Percentiles rank a stretch among this genome's conserved stretches.
Conservation (phyloP, 2,888 invertebrate species). For the Pemphredon lugubris region DNA sequence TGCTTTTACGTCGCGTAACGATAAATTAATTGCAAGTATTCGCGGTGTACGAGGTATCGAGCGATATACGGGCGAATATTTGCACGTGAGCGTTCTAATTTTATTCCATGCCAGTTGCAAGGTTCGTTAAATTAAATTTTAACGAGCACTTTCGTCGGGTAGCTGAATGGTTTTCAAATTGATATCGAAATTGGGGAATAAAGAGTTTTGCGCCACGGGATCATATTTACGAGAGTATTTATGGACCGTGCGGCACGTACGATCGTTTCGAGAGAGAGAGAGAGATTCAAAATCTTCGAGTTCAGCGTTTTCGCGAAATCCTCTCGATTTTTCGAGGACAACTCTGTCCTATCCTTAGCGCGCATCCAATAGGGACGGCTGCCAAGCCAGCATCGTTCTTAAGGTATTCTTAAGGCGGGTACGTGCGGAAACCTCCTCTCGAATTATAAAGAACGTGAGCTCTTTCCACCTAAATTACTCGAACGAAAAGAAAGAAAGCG, state of each 20-base stretch:
- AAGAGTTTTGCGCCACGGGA: too few species aligned
- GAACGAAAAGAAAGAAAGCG: background rate
- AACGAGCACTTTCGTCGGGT: too few species aligned
- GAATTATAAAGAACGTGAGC: constrained; percentile 33
- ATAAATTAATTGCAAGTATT: constrained; percentile 36
- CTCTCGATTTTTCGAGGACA: constrained; percentile 35
- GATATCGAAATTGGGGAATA: too few species aligned
- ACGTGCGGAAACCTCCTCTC: constrained; percentile 34
- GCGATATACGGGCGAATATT: constrained; percentile 34
- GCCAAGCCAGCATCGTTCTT: constrained; percentile 14
- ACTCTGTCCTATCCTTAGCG: constrained; percentile 18
- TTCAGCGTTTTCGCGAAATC: constrained; percentile 59
- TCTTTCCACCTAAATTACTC: constrained; percentile 12
- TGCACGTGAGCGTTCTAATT: constrained; percentile 16
- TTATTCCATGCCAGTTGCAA: too few species aligned
- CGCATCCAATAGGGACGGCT: constrained; percentile 30
- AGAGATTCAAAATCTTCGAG: constrained; percentile 22
- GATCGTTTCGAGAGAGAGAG: constrained; percentile 8
- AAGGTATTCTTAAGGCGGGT: constrained; percentile 40
- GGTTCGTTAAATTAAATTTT: background rate
- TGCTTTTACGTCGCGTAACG: constrained; percentile 28
- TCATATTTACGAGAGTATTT: too few species aligned
- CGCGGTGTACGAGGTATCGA: constrained; percentile 32
- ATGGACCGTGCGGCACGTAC: constrained; percentile 35
- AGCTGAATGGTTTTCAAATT: too few species aligned